Evolutionary conservation across 2,797 vertebrate genomes (phyloP).

Genomic region (Acanthis flammea): DNA sequence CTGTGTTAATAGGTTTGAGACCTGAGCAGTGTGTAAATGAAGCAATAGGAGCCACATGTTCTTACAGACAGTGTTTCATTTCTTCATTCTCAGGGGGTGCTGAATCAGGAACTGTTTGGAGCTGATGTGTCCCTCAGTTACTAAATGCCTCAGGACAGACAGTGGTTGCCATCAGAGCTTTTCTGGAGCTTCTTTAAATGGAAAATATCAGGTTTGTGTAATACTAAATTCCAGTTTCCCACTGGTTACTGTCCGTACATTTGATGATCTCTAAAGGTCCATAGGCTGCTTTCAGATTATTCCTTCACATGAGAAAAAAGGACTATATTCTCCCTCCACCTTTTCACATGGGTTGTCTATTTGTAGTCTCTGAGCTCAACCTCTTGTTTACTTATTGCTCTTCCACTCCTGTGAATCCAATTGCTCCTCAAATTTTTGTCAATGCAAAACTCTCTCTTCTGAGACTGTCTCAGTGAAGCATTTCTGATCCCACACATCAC

Average conservation of each 20-base stretch:
- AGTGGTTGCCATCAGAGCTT: background rate
- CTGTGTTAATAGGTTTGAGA: slow-evolving; percentile 7
- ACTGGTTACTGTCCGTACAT: background rate
- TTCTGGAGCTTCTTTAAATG: background rate
- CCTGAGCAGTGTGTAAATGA: background rate
- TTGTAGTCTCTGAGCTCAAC: background rate
- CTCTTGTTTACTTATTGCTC: background rate
- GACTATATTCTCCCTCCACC: background rate
- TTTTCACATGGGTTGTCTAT: background rate
- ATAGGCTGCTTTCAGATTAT: background rate
- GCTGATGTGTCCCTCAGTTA: background rate
- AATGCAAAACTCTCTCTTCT: background rate
- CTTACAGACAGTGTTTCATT: background rate
- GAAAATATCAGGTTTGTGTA: background rate
- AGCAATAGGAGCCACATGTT: background rate
- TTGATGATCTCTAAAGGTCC: background rate
- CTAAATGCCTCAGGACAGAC: background rate
- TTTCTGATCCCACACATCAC: background rate
- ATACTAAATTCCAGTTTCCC: background rate
- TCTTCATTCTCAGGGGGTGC: background rate
- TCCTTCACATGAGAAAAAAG: background rate
- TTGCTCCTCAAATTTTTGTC: background rate
- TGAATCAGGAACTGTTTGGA: background rate
- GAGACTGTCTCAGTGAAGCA: background rate
- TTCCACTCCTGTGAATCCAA: background rate